Evolutionary conservation across 2,797 vertebrate species (phyloP), one percentile per base, ranked within the genome.

Genomic region (Mergus octosetaceus): DNA sequence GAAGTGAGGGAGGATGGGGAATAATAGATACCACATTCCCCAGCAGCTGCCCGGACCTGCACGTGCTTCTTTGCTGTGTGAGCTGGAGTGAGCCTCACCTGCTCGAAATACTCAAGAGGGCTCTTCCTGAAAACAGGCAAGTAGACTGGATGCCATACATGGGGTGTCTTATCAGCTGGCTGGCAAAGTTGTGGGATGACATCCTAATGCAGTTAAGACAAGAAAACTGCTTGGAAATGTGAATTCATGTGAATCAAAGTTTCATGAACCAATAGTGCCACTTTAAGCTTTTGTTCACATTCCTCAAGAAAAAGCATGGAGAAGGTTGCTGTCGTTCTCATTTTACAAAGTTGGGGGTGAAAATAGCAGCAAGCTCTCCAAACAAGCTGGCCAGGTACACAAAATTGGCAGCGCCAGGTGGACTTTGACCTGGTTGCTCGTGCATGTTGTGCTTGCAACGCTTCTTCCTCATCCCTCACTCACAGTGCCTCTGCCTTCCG

Each of bases 401-500:
- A 47, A 72, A 87, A 32, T 1, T 61, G 32, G 4, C 66, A 58
- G 22, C 68, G 20, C 10, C 22, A 9, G 28, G 10, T 58, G 60
- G 20, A 51, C 21, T 45, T 19, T 66, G 13, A 66, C 32, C 3
- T 2, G 32, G 5, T 70, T 15, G 47, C 12, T 60, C 47, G 86
- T 77, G 24, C 5, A 11, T 27, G 30, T 13, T 60, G 13, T 28
- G 30, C 13, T 81, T 71, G 43, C 6, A 30, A 60, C 41, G 57
- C n/a, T 77, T 17, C 28, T 77, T 74, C 32, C 25, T 62, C 25
- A 24, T 60, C 24, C 22, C 11, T 76, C 2, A 1, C 4, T 24
- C 34, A 36, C 0, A 0, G 30, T 25, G 9, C 4, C 18, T 43
- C 53, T 74, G 14, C 24, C 7, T 27, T 8, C 9, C 6, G 6